Percentiles rank a stretch among this genome's conserved stretches.
Conservation (phyloP, 2,113 vertebrate species). For the Pleuronectes platessa region DNA sequence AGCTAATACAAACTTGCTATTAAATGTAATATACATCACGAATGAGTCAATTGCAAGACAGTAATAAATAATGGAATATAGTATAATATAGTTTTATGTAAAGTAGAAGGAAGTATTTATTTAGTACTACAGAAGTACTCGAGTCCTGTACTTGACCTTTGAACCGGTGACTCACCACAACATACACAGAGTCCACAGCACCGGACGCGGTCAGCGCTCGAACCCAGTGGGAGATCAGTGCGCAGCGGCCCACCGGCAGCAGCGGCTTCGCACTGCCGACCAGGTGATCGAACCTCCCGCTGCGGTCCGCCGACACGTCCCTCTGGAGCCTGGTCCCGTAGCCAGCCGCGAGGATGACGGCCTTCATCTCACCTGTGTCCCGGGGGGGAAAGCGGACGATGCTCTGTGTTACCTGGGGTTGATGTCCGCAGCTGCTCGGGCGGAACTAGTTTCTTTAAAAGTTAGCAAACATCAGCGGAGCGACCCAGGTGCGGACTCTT, state of each 20-base stretch:
- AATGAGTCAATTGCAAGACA: too few relatives aligned
- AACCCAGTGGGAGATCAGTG: slow-evolving; percentile 82
- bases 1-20: too few relatives aligned
- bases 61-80: neutral
- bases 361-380: slow-evolving; percentile 76
- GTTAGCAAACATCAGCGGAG: too few relatives aligned
- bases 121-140: neutral
- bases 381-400: neutral
- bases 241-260: slow-evolving; percentile 78
- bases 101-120: neutral
- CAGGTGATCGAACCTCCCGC: slow-evolving; percentile 75
- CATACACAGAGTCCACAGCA: slow-evolving; percentile 74
- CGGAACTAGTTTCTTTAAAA: too few relatives aligned
- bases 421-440: too few relatives aligned
- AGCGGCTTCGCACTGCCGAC: slow-evolving; percentile 79
- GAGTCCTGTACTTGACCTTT: neutral
- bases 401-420: too few relatives aligned
- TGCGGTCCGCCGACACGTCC: slow-evolving; percentile 75
- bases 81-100: neutral
- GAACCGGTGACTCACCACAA: slow-evolving; percentile 76
- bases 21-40: too few relatives aligned
- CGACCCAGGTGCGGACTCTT: too few relatives aligned
- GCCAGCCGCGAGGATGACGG: slow-evolving; percentile 84
- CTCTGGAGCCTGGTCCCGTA: slow-evolving; percentile 85
- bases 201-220: slow-evolving; percentile 61